phyloP scores from a whole-genome alignment of 2,113 vertebrate species.

The Apodemus speciosus region DNA sequence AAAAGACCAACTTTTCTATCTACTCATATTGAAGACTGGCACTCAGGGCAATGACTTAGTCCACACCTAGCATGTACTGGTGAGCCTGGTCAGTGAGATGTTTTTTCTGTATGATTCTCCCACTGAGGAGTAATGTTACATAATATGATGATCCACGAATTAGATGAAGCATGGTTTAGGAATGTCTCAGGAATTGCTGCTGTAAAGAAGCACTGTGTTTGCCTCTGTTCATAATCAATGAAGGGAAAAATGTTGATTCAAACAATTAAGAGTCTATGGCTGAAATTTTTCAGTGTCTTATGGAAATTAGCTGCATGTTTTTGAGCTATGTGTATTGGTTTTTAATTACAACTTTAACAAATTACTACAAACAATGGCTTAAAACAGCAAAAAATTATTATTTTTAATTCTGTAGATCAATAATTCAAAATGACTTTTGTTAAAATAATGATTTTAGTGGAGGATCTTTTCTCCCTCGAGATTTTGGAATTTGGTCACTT shows the following conservation, averaged over 20 bases:
- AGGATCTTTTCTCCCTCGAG: not conserved
- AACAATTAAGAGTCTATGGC: not conserved
- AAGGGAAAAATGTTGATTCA: slow-evolving; percentile 11
- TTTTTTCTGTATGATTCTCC: not conserved
- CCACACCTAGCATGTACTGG: not conserved
- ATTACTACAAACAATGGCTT: not conserved
- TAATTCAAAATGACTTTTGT: not conserved
- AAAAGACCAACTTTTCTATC: not conserved
- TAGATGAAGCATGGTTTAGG: not conserved
- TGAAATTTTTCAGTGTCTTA: not conserved
- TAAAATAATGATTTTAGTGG: not conserved
- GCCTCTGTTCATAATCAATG: not conserved
- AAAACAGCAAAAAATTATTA: not conserved
- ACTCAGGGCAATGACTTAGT: not conserved
- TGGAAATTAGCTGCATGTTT: not conserved
- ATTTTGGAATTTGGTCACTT: not conserved
- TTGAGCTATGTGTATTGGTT: not conserved
- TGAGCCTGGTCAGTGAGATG: not conserved
- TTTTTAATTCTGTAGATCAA: not conserved
- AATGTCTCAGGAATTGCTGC: not conserved
- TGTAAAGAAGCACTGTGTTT: not conserved
- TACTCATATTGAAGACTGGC: not conserved
- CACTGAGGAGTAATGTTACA: not conserved
- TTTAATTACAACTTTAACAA: not conserved
- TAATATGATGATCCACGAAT: not conserved